These are phyloP conservation scores for Corella eumyota DNA, from an alignment of 23 tunicate genomes.

Conservation along the genomic window DNA sequence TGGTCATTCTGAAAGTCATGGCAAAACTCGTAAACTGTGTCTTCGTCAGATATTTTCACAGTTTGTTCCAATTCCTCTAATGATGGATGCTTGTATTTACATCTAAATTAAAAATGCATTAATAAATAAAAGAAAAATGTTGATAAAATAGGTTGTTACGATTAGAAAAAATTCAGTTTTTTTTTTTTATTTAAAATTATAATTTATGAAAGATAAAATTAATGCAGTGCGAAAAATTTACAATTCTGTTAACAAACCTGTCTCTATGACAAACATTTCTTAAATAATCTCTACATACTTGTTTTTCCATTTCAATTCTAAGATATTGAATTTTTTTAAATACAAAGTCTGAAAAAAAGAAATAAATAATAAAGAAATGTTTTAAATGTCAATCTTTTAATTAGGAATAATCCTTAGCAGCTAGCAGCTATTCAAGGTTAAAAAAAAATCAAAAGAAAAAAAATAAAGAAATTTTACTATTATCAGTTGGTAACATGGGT, in stretches of 20 bases:
- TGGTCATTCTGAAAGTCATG: slow-evolving; percentile 96
- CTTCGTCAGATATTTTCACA: slow-evolving; percentile 46
- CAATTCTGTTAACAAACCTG: slow-evolving; percentile 11
- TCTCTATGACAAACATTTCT: slow-evolving; percentile 87
- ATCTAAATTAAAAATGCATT: slow-evolving; percentile 37
- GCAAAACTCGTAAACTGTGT: slow-evolving; percentile 84
- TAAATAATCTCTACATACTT: slow-evolving; percentile 73
- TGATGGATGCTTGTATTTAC: slow-evolving; percentile 90
- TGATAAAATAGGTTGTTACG: too few species aligned
- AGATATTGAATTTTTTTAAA: too few species aligned
- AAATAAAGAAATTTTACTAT: too few species aligned
- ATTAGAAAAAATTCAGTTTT: too few species aligned
- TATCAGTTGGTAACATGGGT: too few species aligned
- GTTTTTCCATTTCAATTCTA: too few species aligned
- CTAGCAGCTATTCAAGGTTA: too few species aligned
- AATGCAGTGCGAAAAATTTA: neutral
- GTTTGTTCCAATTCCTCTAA: slow-evolving; percentile 59
- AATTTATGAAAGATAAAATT: too few species aligned
- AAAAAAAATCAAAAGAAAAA: too few species aligned
- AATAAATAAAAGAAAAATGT: too few species aligned
- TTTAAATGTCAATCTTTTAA: neutral
- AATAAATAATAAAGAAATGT: neutral
- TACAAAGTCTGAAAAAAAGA: too few species aligned
- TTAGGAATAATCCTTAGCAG: neutral
- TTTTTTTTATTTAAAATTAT: too few species aligned